Evolutionary conservation across 2,888 invertebrate species (phyloP).

Genomic region (Nasonovia ribisnigri): DNA sequence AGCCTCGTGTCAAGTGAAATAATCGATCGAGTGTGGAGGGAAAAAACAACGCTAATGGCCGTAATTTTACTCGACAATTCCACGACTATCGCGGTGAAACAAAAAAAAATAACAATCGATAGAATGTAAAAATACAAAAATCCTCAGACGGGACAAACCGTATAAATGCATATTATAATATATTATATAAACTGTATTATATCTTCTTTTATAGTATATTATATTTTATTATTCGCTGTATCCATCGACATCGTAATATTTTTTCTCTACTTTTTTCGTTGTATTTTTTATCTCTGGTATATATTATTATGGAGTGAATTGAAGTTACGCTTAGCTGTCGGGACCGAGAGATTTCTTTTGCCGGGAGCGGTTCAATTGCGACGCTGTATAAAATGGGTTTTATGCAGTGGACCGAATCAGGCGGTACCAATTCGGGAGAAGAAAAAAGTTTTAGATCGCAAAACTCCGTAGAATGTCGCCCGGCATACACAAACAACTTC

Average conservation of each 20-base stretch:
- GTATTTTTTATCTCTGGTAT: slow-evolving; percentile 41
- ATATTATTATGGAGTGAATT: slow-evolving; percentile 51
- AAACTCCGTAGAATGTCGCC: slow-evolving; percentile 55
- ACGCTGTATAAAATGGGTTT: slow-evolving; percentile 58
- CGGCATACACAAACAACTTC: slow-evolving; percentile 61
- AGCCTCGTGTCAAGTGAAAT: background rate
- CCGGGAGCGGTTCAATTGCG: slow-evolving; percentile 59
- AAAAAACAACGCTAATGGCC: background rate
- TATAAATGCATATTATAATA: background rate
- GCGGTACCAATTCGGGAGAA: slow-evolving; percentile 48
- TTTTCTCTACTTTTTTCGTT: slow-evolving; percentile 27
- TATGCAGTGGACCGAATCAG: slow-evolving; percentile 64
- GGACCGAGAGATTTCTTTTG: slow-evolving; percentile 59
- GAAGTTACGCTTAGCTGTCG: slow-evolving; percentile 50
- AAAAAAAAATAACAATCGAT: background rate
- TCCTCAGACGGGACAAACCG: background rate
- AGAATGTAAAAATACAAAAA: background rate
- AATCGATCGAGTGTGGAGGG: background rate
- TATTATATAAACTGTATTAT: background rate
- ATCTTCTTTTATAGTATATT: background rate
- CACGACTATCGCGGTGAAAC: background rate
- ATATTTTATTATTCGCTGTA: slow-evolving; percentile 19
- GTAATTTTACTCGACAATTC: background rate
- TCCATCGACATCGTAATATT: slow-evolving; percentile 37
- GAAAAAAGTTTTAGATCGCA: slow-evolving; percentile 61